These are phyloP conservation scores for Callinectes sapidus DNA, from an alignment of 2,888 invertebrate species.

Conservation along the genomic window DNA sequence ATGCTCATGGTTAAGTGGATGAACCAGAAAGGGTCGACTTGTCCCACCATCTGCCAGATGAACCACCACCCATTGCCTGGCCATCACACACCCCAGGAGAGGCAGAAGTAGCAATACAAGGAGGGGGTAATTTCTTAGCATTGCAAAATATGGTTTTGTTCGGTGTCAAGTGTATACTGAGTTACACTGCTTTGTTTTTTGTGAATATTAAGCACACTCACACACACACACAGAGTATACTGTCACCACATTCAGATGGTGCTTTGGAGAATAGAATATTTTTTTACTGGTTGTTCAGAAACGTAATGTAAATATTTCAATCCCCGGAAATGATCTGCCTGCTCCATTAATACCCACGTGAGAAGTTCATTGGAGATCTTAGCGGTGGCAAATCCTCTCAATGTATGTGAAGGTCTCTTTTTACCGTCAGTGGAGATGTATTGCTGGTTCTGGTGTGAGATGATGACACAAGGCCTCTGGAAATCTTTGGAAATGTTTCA, in stretches of 20 bases:
- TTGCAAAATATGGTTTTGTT: not conserved
- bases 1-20: constrained; percentile 44
- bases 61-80: constrained; percentile 3
- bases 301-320: too few species aligned
- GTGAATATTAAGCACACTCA: not conserved
- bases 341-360: not conserved
- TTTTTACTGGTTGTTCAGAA: not conserved
- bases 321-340: not conserved
- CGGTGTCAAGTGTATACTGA: not conserved
- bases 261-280: not conserved
- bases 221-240: not conserved
- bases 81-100: not conserved
- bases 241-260: not conserved
- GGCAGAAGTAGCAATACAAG: not conserved
- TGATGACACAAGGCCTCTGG: not conserved
- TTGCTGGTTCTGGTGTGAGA: not conserved
- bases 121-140: not conserved
- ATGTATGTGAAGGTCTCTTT: not conserved
- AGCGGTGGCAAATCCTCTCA: not conserved
- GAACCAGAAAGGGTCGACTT: constrained; percentile 44
- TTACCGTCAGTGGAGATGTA: not conserved
- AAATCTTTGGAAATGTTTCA: not conserved
- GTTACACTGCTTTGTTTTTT: not conserved
- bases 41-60: constrained; percentile 51
- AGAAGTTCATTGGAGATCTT: not conserved